These are phyloP conservation scores for Xyrichtys novacula DNA, from an alignment of 2,797 vertebrate species.

Conservation along the genomic window DNA sequence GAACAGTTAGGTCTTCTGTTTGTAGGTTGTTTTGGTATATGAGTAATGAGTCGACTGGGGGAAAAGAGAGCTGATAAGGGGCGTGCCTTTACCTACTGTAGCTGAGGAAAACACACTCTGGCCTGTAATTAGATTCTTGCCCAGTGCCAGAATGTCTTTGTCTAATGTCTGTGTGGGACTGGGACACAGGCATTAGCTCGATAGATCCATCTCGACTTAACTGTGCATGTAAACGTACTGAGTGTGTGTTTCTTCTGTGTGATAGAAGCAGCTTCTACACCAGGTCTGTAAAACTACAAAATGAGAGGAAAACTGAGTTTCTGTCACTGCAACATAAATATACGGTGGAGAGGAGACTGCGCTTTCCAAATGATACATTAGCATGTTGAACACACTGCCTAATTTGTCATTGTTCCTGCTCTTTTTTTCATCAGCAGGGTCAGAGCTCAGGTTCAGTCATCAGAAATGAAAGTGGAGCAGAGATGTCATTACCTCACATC, in stretches of 20 bases:
- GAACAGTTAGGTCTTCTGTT: too few species aligned
- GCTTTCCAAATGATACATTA: slow-evolving; percentile 47
- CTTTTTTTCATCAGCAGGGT: slow-evolving; percentile 42
- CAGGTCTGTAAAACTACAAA: slow-evolving; percentile 8
- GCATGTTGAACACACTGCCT: slow-evolving; percentile 22
- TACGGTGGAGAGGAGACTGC: slow-evolving; percentile 13
- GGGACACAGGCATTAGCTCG: too few species aligned
- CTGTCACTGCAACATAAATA: slow-evolving; percentile 5
- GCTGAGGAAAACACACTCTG: too few species aligned
- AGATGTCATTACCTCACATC: slow-evolving; percentile 33
- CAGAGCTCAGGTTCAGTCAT: slow-evolving; percentile 31
- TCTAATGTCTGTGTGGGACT: too few species aligned
- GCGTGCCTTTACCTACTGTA: too few species aligned
- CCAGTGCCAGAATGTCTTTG: too few species aligned
- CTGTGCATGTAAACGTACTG: too few species aligned
- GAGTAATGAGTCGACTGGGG: too few species aligned
- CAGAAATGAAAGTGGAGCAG: slow-evolving; percentile 14
- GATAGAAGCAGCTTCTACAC: background rate
- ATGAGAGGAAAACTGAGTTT: background rate
- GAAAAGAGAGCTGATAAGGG: too few species aligned
- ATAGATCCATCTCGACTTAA: too few species aligned
- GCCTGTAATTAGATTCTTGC: too few species aligned
- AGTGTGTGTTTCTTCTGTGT: background rate
- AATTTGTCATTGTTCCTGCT: slow-evolving; percentile 15
- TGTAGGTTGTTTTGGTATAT: too few species aligned